Base-by-base conservation (phyloP, 1,140 invertebrate species). In the Zaprionus camerounensis region DNA sequence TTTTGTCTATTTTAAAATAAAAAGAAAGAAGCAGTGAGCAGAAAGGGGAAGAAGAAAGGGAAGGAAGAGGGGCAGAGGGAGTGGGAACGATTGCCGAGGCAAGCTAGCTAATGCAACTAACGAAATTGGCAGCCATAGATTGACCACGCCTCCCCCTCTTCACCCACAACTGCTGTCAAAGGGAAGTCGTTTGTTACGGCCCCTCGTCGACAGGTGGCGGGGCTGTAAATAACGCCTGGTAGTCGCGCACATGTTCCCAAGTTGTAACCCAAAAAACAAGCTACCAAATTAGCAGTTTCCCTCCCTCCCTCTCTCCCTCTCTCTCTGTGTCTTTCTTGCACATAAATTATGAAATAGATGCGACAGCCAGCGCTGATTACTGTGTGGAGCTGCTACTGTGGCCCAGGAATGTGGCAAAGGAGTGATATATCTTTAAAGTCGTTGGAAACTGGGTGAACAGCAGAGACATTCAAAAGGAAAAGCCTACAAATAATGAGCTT, bases 151-250 rank as follows among this genome's bases (percentile, higher is more conserved):
- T 26, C 24, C 28, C 17, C 4, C 20, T 20, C 26, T 57, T 55
- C 12, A 31, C 36, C 71, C 70, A 46, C 66, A 57, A 58, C 72
- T 58, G 17, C 24, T 51, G 17, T 59, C 58, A 57, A 41, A 68
- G 81, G 80, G 81, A 83, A 82, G 80, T 85, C 75, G 46, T 85
- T 72, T 76, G 70, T 85, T 86, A 76, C 69, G 65, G 36, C 7
- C 68, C 12, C 41, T 17, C 26, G 64, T 7, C 66, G 82, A 82
- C 82, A 86, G 82, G 80, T 86, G 82, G 68, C 65, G 66, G 64
- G 51, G 62, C 57, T 68, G 82, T 85, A 82, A 85, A 86, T 82
- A 71, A 85, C 41, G n/a, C 41, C 41, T 9, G n/a, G n/a, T 17
- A 44, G n/a, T 7, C 6, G 31, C 31, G 9, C 31, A 31, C 31